phyloP scores from a whole-genome alignment of 2,888 invertebrate genomes.

The Synergus umbraculus region DNA sequence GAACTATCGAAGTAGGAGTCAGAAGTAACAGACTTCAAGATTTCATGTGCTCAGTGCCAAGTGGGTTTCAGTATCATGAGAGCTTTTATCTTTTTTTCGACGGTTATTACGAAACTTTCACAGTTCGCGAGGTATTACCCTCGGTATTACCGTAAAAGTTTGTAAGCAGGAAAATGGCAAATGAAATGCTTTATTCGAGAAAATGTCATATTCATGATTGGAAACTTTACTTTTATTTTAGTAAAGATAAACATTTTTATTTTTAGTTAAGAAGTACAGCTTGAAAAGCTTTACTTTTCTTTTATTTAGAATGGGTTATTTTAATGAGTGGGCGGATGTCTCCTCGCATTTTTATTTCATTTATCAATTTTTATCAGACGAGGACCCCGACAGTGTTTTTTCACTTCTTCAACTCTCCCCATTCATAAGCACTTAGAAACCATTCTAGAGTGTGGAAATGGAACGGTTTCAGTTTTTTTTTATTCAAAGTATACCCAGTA shows the following conservation, averaged over 20 bases:
- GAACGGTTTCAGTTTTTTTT: background rate
- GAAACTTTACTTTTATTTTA: background rate
- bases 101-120: constrained; percentile 16
- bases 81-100: constrained; percentile 10
- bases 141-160: constrained; percentile 5
- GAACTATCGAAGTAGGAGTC: background rate
- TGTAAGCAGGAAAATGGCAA: constrained; percentile 4
- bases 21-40: constrained; percentile 14
- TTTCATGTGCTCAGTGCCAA: background rate
- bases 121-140: background rate
- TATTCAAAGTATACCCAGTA: constrained; percentile 21
- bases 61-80: background rate
- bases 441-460: background rate
- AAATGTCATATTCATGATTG: background rate
- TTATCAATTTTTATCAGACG: background rate
- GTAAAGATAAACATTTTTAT: background rate
- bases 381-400: background rate
- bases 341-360: background rate
- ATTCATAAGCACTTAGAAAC: constrained; percentile 24
- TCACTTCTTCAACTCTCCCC: background rate
- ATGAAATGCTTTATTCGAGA: constrained; percentile 29
- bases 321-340: no score
- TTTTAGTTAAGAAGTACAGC: background rate
- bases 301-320: no score
- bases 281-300: no score